phyloP scores from a whole-genome alignment of 2,113 vertebrate genomes.

The Acrocephalus arundinaceus region DNA sequence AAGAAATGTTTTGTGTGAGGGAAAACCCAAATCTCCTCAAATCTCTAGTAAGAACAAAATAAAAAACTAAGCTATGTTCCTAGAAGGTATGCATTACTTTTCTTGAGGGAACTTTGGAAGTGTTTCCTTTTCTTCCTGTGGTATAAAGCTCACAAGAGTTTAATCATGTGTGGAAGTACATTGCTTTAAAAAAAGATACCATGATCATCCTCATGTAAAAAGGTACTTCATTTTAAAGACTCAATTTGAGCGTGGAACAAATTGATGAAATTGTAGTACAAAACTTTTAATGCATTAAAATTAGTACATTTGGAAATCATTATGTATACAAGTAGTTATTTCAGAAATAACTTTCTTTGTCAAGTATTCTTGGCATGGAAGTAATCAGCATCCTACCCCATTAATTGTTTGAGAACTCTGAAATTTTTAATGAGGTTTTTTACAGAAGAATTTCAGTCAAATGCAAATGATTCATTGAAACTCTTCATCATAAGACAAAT shows the following conservation, averaged over 20 bases:
- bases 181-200: not conserved
- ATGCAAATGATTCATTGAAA: slow-evolving; percentile 67
- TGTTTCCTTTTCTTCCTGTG: not conserved
- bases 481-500: slow-evolving; percentile 52
- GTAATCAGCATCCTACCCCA: slow-evolving; percentile 61
- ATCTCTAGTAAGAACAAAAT: slow-evolving; percentile 1
- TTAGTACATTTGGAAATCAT: slow-evolving; percentile 59
- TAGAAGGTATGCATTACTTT: not conserved
- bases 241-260: slow-evolving; percentile 40
- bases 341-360: slow-evolving; percentile 57
- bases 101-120: not conserved
- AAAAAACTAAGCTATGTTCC: not conserved
- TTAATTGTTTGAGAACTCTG: slow-evolving; percentile 68
- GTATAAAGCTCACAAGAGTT: slow-evolving; percentile 5
- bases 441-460: slow-evolving; percentile 38
- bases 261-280: slow-evolving; percentile 41
- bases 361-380: slow-evolving; percentile 51
- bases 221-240: slow-evolving; percentile 46
- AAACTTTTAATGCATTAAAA: slow-evolving; percentile 38
- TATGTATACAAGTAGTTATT: slow-evolving; percentile 55
- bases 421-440: slow-evolving; percentile 57
- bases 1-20: not conserved
- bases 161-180: slow-evolving; percentile 1
- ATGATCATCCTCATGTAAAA: slow-evolving; percentile 26
- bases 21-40: slow-evolving; percentile 19